Conservation (phyloP, 2,113 vertebrate genomes). For the Saimiri boliviensis region DNA sequence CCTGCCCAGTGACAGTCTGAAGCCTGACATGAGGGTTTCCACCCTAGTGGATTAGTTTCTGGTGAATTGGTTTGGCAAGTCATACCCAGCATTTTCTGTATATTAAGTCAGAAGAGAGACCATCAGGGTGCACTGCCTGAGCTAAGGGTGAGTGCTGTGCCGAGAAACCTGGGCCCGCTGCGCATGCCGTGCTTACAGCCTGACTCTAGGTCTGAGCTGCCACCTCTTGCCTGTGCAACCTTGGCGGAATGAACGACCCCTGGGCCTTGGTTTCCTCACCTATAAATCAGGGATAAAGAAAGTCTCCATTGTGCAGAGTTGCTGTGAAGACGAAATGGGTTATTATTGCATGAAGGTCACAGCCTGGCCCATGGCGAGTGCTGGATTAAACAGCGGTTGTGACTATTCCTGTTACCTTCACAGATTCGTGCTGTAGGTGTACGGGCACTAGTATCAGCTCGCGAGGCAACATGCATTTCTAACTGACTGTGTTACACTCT, state of each 20-base stretch:
- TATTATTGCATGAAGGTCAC: accelerated
- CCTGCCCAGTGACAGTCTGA: background rate
- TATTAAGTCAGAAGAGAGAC: background rate
- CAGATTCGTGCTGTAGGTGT: accelerated
- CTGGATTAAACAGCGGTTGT: accelerated
- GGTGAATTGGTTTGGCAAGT: background rate
- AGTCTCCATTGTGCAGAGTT: background rate
- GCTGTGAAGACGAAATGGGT: background rate
- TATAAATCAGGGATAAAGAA: background rate
- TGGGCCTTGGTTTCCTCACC: background rate
- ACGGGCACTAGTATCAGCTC: background rate
- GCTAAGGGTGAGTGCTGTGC: background rate
- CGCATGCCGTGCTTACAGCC: background rate
- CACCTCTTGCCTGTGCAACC: background rate
- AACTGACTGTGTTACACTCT: background rate
- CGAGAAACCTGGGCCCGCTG: background rate
- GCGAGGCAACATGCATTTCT: background rate
- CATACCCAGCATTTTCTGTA: background rate
- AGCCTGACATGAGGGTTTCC: background rate
- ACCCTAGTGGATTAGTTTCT: background rate
- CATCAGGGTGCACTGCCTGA: accelerated
- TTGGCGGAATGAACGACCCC: background rate
- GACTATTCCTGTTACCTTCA: background rate
- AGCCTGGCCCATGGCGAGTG: accelerated
- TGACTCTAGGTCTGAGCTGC: background rate